Base-by-base conservation (phyloP, 2,113 vertebrate genomes). In the Sialia sialis region DNA sequence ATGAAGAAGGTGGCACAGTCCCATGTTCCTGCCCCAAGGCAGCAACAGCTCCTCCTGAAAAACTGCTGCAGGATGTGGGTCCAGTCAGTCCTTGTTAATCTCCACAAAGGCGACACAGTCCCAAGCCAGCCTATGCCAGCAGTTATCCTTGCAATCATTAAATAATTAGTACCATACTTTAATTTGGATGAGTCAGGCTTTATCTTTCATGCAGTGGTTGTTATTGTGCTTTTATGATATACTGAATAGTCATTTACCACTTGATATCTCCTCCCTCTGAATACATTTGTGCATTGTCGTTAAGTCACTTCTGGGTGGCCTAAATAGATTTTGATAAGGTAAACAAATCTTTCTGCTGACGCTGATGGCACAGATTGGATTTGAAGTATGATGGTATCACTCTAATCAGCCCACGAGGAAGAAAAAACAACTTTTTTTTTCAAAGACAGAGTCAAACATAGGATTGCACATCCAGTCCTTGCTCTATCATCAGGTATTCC, bases 251-350 rank as follows among this genome's bases (percentile, higher is more conserved):
- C n/a, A 39, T 64, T 91, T 87, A 21, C 34, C 17, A 19, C 60
- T 90, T 81, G 75, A 13, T 87, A 58, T 55, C 74, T 85, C 89
- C 84, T 94, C 54, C 32, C 62, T 89, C 70, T 94, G 81, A 83
- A 89, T 62, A 36, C 62, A 85, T 91, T 94, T 94, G 49, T 67
- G 58, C 26, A 58, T 84, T 93, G 67, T 87, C 15, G 11, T 79
- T 7, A 43, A 91, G 74, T 76, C 59, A 91, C 87, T 92, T 79
- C 91, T 93, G 95, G 55, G 77, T 66, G 78, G 63, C 81, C 84
- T 96, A 93, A 94, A 83, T 34, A 77, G 92, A 92, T 95, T 93
- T 79, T 85, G 89, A 36, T 73, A 91, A 89, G 70, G 79, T 94
- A 93, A 94, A 91, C 56, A 87, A 94, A 38, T 84, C 69, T 95